A percentile compares a stretch with the other conserved stretches of the same genome.
Evolutionary conservation across 2,888 invertebrate genomes (phyloP).

Genomic region (Ornithoptera priamus): DNA sequence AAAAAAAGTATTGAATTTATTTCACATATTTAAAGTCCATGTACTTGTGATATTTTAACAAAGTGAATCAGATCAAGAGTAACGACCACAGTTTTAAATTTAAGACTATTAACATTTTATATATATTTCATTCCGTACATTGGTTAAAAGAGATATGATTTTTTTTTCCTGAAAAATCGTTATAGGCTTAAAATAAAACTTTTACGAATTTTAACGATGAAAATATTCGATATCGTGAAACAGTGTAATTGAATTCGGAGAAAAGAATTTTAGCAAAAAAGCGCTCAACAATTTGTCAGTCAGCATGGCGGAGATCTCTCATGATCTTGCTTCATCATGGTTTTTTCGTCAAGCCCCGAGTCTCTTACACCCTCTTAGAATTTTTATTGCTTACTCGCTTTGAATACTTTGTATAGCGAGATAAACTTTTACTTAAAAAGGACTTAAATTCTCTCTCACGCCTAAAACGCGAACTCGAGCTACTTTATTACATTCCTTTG

Average conservation of each 20-base stretch:
- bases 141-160: neutral
- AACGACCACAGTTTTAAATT: too few species aligned
- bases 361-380: conserved; percentile 55
- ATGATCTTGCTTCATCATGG: conserved; percentile 74
- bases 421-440: conserved; percentile 63
- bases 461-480: conserved; percentile 65
- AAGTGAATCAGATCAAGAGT: too few species aligned
- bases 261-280: conserved; percentile 69
- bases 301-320: conserved; percentile 59
- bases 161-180: conserved; percentile 3
- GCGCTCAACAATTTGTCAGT: conserved; percentile 72
- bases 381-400: conserved; percentile 65
- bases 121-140: neutral
- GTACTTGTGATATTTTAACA: too few species aligned
- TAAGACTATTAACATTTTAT: neutral
- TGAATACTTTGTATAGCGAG: conserved; percentile 61
- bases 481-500: conserved; percentile 65
- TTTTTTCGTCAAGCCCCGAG: conserved; percentile 64
- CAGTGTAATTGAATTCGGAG: conserved; percentile 68
- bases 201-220: neutral
- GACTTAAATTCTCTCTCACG: conserved; percentile 68
- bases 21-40: neutral
- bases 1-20: neutral
- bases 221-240: conserved; percentile 34
- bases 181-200: conserved; percentile 3